Evolutionary conservation across 1,140 invertebrate genomes (phyloP).

Genomic region (Harpegnathos saltator): DNA sequence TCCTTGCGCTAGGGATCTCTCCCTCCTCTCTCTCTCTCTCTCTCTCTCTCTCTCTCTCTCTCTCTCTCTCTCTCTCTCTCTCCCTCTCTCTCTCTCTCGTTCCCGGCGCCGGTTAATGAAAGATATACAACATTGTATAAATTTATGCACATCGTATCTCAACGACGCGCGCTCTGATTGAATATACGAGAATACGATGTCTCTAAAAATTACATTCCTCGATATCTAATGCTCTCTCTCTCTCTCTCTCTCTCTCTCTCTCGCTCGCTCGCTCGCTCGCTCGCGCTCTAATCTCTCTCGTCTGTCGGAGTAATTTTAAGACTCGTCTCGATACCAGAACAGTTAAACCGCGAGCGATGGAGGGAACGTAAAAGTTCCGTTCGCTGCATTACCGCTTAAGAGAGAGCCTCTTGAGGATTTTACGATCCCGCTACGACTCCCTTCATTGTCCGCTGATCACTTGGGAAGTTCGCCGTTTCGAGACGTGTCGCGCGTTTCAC

Average conservation of each 20-base stretch:
- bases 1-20: not conserved
- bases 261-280: no score
- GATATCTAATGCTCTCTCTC: not conserved
- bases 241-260: not conserved
- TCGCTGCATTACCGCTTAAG: conserved; percentile 2
- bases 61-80: no score
- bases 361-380: conserved; percentile 8
- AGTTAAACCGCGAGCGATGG: conserved; percentile 7
- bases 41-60: no score
- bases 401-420: conserved; percentile 30
- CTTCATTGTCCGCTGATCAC: conserved; percentile 3
- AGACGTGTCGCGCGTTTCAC: not conserved
- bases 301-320: conserved; percentile 6
- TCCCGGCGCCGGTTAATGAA: conserved; percentile 32
- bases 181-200: conserved; percentile 10
- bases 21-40: no score
- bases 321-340: not conserved
- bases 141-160: conserved; percentile 30
- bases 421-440: conserved; percentile 22
- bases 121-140: conserved; percentile 45
- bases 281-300: not conserved
- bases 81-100: no score
- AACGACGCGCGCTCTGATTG: conserved; percentile 1
- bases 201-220: conserved; percentile 22
- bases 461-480: conserved; percentile 13